phyloP scores from a whole-genome alignment of 1,140 invertebrate species.

The Calliopsis andreniformis region DNA sequence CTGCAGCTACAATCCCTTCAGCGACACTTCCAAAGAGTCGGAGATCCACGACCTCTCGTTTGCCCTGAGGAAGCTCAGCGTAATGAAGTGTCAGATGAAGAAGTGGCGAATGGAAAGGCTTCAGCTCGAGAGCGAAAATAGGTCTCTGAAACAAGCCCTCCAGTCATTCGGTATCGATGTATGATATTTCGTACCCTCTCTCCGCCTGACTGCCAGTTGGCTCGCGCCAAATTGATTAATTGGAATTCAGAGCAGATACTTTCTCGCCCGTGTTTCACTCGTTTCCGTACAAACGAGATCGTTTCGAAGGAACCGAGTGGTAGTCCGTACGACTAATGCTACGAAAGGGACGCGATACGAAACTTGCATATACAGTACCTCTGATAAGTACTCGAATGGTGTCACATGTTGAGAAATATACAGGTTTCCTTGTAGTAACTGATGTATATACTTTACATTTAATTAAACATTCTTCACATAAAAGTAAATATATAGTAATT shows the following conservation, averaged over 20 bases:
- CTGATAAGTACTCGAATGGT: no score
- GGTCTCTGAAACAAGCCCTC: conserved; percentile 71
- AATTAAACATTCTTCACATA: no score
- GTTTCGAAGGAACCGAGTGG: background rate
- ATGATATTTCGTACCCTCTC: conserved; percentile 25
- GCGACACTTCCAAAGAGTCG: conserved; percentile 65
- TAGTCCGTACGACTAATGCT: background rate
- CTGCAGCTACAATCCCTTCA: conserved; percentile 69
- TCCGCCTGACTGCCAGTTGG: background rate
- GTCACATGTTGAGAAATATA: no score
- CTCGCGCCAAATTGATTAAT: conserved; percentile 37
- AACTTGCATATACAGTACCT: no score
- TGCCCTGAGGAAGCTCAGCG: conserved; percentile 70
- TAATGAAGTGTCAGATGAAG: conserved; percentile 77
- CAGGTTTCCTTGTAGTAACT: no score
- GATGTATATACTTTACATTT: no score
- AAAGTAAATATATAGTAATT: no score
- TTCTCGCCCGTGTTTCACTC: background rate
- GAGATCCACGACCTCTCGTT: conserved; percentile 73
- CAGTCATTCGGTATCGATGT: conserved; percentile 68
- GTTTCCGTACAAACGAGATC: background rate
- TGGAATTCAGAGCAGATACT: conserved; percentile 17
- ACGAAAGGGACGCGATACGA: background rate
- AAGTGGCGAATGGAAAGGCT: conserved; percentile 73
- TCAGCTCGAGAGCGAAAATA: conserved; percentile 72